Base-by-base conservation (phyloP, 2,113 vertebrate genomes). In the Oncorhynchus tshawytscha region DNA sequence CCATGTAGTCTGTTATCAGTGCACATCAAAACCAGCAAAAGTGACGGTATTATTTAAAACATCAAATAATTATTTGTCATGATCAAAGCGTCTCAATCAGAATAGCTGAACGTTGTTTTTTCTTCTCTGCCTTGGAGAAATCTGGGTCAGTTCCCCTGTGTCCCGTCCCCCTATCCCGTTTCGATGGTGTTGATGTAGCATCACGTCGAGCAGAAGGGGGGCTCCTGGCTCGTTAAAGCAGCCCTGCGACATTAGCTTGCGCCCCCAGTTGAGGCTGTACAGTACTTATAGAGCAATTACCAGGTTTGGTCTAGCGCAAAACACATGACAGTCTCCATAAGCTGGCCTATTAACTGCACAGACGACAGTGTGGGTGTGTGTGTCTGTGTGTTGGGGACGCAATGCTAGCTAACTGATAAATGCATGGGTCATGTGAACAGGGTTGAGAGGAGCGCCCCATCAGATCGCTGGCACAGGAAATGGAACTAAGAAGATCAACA, bases 61-160 rank as follows among this genome's bases (percentile, higher is more conserved):
- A 89, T 90, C 88, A 89, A 89, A 90, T 84, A 67, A 86, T 91
- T 86, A 84, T 88, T 80, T 48, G 74, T 72, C 29, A 49, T 84
- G 88, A 92, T 91, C 89, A 92, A 91, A 88, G 85, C 73, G 5
- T 71, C 67, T 39, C 60, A 0, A 1, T 64, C 66, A 15, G 66
- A 78, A 80, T 79, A 76, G 85, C 84, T 39, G 7, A 39, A 39
- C 7, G 8, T 39, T 9, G 2, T 11, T 45, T 45, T 3, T 39
- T 39, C 1, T 31, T 5, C 39, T 39, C 39, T 39, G 39, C 86
- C 84, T 73, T 70, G 86, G 86, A n/a, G 59, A 83, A 84, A 88
- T 86, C 79, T 83, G 65, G 77, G 78, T 78, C 84, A 87, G 80
- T 70, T 82, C n/a, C 1, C 82, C 78, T 67, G 81, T 64, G 82